These are phyloP conservation scores for Pterocles orientalis DNA, from an alignment of 2,113 vertebrate genomes.

Conservation along the genomic window DNA sequence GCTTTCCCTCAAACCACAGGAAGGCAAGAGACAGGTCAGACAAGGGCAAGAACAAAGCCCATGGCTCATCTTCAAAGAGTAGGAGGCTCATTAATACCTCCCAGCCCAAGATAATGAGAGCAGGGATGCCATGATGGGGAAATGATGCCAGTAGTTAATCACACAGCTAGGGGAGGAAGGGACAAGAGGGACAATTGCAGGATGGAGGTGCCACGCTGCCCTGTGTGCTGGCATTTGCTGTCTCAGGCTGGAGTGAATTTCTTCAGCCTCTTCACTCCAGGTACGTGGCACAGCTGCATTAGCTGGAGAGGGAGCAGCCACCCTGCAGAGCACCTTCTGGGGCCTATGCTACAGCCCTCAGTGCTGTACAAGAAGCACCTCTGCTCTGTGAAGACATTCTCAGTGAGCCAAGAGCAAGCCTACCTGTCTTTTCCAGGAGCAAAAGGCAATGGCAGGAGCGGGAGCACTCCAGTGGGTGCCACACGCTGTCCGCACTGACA, in stretches of 20 bases:
- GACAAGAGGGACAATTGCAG: neutral
- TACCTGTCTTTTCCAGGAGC: neutral
- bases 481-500: neutral
- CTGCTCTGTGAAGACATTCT: neutral
- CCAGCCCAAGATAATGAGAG: conserved; percentile 36
- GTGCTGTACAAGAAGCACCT: rapidly evolving
- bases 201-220: neutral
- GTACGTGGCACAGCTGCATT: neutral
- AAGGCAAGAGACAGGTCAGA: neutral
- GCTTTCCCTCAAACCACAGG: neutral
- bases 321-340: neutral
- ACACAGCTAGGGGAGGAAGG: neutral
- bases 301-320: neutral
- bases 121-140: neutral
- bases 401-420: neutral
- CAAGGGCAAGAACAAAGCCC: conserved; percentile 14
- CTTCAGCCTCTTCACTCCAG: neutral
- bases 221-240: neutral
- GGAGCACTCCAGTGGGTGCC: neutral
- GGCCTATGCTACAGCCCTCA: neutral
- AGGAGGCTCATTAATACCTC: conserved; percentile 33
- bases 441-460: neutral
- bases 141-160: conserved; percentile 24
- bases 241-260: neutral
- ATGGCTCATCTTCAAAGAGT: conserved; percentile 12